Base-by-base conservation (phyloP, 2,888 invertebrate genomes). In the Lasioglossum marginatum region DNA sequence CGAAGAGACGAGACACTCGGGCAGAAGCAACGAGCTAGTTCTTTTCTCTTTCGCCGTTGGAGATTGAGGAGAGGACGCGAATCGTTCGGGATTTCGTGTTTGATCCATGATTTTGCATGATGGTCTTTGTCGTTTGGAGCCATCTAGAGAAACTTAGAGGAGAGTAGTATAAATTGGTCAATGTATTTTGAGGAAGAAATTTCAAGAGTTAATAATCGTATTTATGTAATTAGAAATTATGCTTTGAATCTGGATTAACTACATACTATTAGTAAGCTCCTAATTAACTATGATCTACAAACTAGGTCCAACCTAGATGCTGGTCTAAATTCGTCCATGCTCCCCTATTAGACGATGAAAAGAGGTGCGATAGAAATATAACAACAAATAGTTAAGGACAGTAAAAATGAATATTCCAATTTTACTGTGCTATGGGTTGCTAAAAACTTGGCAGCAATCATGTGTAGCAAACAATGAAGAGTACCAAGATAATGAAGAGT, bases 1-100 rank as follows among this genome's bases (percentile, higher is more conserved):
- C 90, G 81, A 80, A 75, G 83, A 87, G 76, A 85, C 87, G 87
- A 76, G 77, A 77, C 78, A 79, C 74, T 74, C 57, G 68, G 34
- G 57, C 43, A 27, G 60, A 27, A 27, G 60, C 60, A 27, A 27
- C 27, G 27, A 10, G 45, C 31, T 2, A 34, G n/a, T 57, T 77
- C 82, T 89, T 88, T 88, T 82, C 87, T 85, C 79, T 79, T 57
- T 60, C 34, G 77, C 74, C 45, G 73, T 70, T 60, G 45, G 87
- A 71, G 77, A 89, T 81, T 81, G 87, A 78, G 27, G 6, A 77
- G 70, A 40, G 52, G 81, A 63, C 52, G 40, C 3, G 52, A 52
- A 66, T 23, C 14, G 70, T n/a, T 12, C 52, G 6, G 19, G 52
- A 40, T 73, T 77, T 57, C 52, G 37, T 52, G 2, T 52, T 82